Conservation (phyloP, 2,113 vertebrate species). For the Ailuropoda melanoleuca region DNA sequence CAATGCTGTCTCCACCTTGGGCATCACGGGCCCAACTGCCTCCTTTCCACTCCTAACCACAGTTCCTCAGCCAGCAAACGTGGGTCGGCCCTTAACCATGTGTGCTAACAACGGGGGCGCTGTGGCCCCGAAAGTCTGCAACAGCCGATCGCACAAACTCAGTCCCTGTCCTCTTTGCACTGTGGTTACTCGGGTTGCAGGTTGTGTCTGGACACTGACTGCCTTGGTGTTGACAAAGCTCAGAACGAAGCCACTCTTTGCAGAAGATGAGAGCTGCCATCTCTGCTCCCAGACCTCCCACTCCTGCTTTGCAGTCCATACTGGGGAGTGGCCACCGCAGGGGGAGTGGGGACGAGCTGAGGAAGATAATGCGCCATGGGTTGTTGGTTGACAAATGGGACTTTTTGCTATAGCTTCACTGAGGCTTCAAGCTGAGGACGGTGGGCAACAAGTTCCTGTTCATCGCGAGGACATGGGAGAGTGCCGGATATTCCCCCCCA, state of each 20-base stretch:
- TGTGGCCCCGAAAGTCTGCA: neutral
- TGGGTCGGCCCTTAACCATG: neutral
- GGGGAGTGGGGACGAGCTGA: neutral
- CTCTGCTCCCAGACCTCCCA: neutral
- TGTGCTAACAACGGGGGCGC: neutral
- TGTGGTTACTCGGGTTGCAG: neutral
- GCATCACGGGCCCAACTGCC: neutral
- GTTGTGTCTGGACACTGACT: neutral
- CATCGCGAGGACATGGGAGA: neutral
- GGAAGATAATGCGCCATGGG: neutral
- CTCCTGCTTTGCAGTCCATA: neutral
- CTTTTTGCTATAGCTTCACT: neutral
- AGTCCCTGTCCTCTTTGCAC: neutral
- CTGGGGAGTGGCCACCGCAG: fast-evolving
- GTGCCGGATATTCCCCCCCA: no score
- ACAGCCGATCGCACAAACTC: neutral
- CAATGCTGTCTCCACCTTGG: neutral
- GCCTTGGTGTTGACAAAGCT: neutral
- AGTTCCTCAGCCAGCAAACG: neutral
- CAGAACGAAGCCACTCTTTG: neutral
- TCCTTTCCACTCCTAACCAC: neutral
- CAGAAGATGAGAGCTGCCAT: neutral
- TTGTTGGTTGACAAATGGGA: neutral
- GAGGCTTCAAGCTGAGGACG: neutral
- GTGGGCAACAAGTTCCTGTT: neutral